Evolutionary conservation across 30 jellyfish, hydroid and myxozoan species (phyloP).

Genomic region (Cassiopea xamachana): DNA sequence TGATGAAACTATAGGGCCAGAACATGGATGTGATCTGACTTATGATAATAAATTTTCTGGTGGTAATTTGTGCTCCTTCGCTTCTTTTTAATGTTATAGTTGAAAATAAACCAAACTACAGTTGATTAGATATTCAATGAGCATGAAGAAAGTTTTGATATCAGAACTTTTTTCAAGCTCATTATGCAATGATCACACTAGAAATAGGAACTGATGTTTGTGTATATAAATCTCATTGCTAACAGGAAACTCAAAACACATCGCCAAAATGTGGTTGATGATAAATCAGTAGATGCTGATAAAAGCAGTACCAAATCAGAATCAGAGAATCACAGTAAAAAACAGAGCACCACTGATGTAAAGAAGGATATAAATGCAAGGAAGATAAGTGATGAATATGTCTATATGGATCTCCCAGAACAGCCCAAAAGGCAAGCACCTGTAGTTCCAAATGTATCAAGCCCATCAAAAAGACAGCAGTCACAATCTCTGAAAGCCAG

Average conservation of each 20-base stretch:
- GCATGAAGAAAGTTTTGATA: too few relatives aligned
- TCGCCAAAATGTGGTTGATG: conserved; percentile 69
- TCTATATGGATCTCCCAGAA: conserved; percentile 75
- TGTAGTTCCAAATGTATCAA: conserved; percentile 31
- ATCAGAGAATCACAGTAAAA: not conserved
- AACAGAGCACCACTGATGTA: not conserved
- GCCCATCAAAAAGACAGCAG: not conserved
- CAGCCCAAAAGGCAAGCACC: conserved; percentile 91
- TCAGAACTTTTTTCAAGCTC: too few relatives aligned
- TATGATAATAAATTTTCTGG: too few relatives aligned
- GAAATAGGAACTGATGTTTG: too few relatives aligned
- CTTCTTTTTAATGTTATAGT: too few relatives aligned
- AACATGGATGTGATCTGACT: too few relatives aligned
- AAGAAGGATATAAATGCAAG: not conserved
- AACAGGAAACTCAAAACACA: conserved; percentile 54
- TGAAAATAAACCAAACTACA: too few relatives aligned
- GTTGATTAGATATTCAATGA: too few relatives aligned
- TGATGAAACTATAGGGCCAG: too few relatives aligned
- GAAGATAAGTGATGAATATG: conserved; percentile 13
- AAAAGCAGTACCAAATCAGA: not conserved
- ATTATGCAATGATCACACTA: too few relatives aligned
- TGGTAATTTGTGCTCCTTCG: too few relatives aligned
- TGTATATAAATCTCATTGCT: too few relatives aligned
- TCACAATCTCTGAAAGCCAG: conserved; percentile 36
- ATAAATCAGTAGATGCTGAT: conserved; percentile 44